Percentiles rank a stretch among this genome's conserved stretches.
Evolutionary conservation across 1,140 invertebrate genomes (phyloP).

Genomic region (Drosophila serrata): DNA sequence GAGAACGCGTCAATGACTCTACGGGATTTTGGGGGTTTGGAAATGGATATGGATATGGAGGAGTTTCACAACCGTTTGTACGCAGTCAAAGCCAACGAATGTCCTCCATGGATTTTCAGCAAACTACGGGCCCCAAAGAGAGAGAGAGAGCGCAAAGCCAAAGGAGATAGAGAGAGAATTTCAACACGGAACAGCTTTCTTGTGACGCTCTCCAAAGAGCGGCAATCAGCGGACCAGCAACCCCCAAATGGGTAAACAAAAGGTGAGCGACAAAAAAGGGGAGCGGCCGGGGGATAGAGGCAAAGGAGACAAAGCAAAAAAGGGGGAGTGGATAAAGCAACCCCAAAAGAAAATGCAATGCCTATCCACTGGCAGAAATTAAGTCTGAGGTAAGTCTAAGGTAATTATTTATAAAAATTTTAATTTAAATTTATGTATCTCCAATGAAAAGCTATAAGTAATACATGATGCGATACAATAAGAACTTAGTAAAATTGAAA

Average conservation of each 20-base stretch:
- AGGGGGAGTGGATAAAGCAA: constrained; percentile 45
- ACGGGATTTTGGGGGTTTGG: constrained; percentile 34
- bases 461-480: too few relatives aligned
- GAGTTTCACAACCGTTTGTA: constrained; percentile 82
- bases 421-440: too few relatives aligned
- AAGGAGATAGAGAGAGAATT: constrained; percentile 26
- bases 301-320: constrained; percentile 1
- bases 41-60: constrained; percentile 30
- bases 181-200: constrained; percentile 72
- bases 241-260: constrained; percentile 63
- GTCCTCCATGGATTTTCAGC: constrained; percentile 55
- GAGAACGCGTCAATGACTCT: constrained; percentile 35
- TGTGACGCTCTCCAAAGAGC: constrained; percentile 42
- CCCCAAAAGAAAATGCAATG: constrained; percentile 54
- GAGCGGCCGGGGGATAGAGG: constrained; percentile 11
- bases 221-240: constrained; percentile 49
- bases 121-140: constrained; percentile 44
- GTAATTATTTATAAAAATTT: too few relatives aligned
- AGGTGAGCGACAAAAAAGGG: constrained; percentile 33
- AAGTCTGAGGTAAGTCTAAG: not conserved
- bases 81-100: constrained; percentile 78
- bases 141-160: not conserved
- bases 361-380: constrained; percentile 7
- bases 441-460: too few relatives aligned
- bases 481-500: too few relatives aligned